Evolutionary conservation across 2,113 vertebrate genomes (phyloP).

Genomic region (Brevimyrus niger): DNA sequence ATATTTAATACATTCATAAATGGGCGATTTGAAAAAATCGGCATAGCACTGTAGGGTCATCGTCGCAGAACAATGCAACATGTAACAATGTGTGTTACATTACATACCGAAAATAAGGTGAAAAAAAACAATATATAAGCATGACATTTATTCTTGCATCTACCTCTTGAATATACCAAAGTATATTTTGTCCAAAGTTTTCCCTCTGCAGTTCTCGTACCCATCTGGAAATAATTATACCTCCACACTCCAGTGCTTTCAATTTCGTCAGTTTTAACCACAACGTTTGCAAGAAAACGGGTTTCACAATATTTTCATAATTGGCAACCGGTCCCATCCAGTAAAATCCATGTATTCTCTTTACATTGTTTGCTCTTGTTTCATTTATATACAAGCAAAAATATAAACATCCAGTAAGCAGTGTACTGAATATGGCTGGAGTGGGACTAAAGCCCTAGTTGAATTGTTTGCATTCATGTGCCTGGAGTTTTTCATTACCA

Average conservation of each 20-base stretch:
- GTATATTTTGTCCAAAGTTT: not conserved
- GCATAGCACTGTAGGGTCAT: not conserved
- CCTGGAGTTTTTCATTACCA: too few relatives aligned
- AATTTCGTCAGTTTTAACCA: not conserved
- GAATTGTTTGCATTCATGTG: not conserved
- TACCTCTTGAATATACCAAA: not conserved
- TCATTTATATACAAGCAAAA: not conserved
- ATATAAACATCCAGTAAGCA: not conserved
- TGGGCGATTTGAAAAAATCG: not conserved
- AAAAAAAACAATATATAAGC: not conserved
- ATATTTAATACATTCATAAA: not conserved
- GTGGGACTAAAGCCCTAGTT: not conserved
- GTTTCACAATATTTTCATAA: not conserved
- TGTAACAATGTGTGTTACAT: not conserved
- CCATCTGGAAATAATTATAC: not conserved
- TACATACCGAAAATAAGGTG: not conserved
- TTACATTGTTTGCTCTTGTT: not conserved
- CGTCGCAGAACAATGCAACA: not conserved
- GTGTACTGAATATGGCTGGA: not conserved
- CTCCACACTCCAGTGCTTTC: not conserved
- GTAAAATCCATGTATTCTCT: not conserved
- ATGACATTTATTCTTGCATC: not conserved
- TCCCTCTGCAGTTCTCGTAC: not conserved
- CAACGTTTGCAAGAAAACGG: not conserved
- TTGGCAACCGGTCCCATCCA: not conserved